Conservation (phyloP, 2,113 vertebrate species). For the Nothoprocta pentlandii region DNA sequence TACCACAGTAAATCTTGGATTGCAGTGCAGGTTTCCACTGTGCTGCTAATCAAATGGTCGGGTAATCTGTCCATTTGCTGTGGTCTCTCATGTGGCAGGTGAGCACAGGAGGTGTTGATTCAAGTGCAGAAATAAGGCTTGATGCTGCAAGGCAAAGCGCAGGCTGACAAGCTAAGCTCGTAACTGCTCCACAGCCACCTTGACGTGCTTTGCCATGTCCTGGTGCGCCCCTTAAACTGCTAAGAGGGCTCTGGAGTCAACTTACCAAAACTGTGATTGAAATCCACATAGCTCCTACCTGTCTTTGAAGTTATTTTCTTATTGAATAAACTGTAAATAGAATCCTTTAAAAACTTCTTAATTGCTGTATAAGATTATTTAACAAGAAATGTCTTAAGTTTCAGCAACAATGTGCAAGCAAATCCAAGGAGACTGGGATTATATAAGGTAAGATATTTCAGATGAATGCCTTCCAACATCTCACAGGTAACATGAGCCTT, state of each 20-base stretch:
- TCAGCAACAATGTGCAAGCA: neutral
- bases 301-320: neutral
- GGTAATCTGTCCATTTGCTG: too few species aligned
- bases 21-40: too few species aligned
- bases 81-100: neutral
- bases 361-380: neutral
- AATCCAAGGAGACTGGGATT: neutral
- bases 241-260: neutral
- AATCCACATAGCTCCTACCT: neutral
- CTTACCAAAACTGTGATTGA: neutral
- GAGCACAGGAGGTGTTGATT: neutral
- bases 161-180: neutral
- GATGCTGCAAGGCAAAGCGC: neutral
- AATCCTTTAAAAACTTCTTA: neutral
- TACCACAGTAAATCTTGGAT: neutral
- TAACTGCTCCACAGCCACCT: neutral
- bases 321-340: neutral
- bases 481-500: neutral
- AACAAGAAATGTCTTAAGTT: neutral
- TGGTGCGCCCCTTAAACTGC: neutral
- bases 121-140: neutral
- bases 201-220: neutral
- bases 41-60: neutral
- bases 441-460: neutral
- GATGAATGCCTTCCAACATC: neutral